Base-by-base conservation (phyloP, 2,113 vertebrate genomes). In the Spea multiplicata region DNA sequence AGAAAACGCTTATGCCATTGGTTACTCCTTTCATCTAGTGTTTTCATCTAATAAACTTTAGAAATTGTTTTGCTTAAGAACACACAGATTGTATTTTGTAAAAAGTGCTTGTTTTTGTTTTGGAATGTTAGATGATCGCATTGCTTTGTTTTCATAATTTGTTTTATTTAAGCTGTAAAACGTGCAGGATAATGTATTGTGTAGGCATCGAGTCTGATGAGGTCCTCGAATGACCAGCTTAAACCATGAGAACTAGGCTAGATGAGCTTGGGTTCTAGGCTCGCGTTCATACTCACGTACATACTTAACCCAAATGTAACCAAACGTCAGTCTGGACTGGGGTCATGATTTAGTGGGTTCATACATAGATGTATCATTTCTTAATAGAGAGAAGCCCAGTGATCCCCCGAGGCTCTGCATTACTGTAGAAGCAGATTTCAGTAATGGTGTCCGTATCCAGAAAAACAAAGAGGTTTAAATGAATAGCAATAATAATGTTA, bases 11-110 rank as follows among this genome's bases (percentile, higher is more conserved):
- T 91, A 87, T 65, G 8, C 78, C 79, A 85, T 74, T 80, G 74
- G 74, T 66, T 55, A 75, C 88, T 86, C 91, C 89, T 92, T 90
- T 94, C 91, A 91, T 85, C 89, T 83, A 83, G 16, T 80, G 74
- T 65, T 89, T 91, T 93, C 89, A 89, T 89, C 87, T 87, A 84
- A 48, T 76, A 80, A 72, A 9, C 50, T 66, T 81, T 48, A 6
- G 81, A 66, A 69, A 76, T 84, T 82, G 66, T 78, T 83, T 84
- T 81, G 64, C 82, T 86, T 85, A 47, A 82, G 88, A 14, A 45
- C 81, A 75, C 53, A 81, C 66, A 53, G 72, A 47, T 69, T 75
- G 70, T 79, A 61, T 72, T 70, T 82, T 44, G 52, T 62, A 4
- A 78, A 67, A 80, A 62, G 57, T 45, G 66, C 46, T 50, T 69